A percentile compares a stretch with the other conserved stretches of the same genome.
Conservation (phyloP, 2,113 vertebrate genomes). For the Nansenia antarctica region DNA sequence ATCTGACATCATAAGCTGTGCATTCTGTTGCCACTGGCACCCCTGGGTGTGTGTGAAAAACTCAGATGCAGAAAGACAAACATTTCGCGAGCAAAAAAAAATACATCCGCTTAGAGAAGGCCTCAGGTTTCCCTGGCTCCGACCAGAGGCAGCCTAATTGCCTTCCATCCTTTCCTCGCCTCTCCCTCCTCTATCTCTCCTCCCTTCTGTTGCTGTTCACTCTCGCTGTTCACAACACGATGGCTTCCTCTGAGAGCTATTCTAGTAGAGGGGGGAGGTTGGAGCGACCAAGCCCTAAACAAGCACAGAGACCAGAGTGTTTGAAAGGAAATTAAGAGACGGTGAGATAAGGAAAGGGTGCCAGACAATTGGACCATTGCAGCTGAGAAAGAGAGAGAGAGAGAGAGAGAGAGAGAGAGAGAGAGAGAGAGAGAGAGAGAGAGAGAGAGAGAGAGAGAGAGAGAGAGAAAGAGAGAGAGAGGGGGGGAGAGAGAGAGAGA, state of each 20-base stretch:
- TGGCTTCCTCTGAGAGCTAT: background rate
- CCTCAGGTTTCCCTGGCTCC: background rate
- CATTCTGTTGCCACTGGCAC: too few relatives aligned
- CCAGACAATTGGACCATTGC: conserved; percentile 1
- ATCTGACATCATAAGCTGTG: too few relatives aligned
- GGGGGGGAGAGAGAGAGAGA: conserved; percentile 1
- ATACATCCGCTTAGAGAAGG: background rate
- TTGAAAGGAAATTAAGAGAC: conserved; percentile 24
- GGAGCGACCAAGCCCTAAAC: conserved; percentile 6
- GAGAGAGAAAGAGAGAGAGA: background rate
- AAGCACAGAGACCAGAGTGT: conserved; percentile 13
- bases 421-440: background rate
- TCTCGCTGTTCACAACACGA: background rate
- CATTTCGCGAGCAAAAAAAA: background rate
- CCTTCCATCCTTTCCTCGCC: background rate
- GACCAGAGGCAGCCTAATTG: background rate
- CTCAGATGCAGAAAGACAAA: background rate
- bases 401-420: background rate
- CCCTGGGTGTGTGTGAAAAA: too few relatives aligned
- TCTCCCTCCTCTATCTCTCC: background rate
- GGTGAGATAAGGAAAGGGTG: background rate
- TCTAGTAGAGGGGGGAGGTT: conserved; percentile 6
- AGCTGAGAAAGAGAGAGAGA: background rate
- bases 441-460: background rate
- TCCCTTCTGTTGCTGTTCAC: background rate